Evolutionary conservation across 2,113 vertebrate genomes (phyloP), one percentile per base, ranked within the genome.

Genomic region (Meleagris gallopavo): DNA sequence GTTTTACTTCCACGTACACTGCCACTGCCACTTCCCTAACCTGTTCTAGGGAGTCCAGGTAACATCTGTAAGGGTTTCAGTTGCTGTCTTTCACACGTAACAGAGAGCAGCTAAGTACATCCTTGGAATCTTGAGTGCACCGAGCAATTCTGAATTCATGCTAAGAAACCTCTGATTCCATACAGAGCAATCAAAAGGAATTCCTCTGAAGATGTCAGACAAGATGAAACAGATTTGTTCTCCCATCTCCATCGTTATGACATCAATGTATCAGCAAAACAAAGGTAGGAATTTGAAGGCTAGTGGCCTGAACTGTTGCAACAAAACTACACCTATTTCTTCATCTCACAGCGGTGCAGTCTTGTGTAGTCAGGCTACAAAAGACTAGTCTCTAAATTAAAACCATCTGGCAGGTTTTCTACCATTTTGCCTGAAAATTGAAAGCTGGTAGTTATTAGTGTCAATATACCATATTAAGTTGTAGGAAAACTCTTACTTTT

Each of bases 161-260:
- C 29, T 43, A 11, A 24, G 32, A 46, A 77, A 25, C 54, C 22
- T 46, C 43, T 58, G 79, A 80, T 55, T 29, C 17, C 72, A 78
- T 45, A 61, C 27, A 61, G 21, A 41, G 20, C 4, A 36, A 36
- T 6, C 73, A 83, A 66, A 76, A 67, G 71, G 38, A 83, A 70
- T 77, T 86, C 54, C 52, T 20, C 65, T 52, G 75, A 83, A 76
- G 36, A 46, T 79, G 85, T 89, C 83, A 89, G 78, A 91, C 79
- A 88, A 71, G 92, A 94, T 85, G 83, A 88, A 86, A 93, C 79
- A 80, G 64, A 83, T 77, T 61, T 58, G 55, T 58, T n/a, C 81
- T 54, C 48, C 67, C 66, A 64, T 20, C 62, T 45, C 36, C 55
- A 11, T n/a, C 19, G 11, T 30, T 14, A 38, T 2, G 7, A 57